phyloP scores from a whole-genome alignment of 2,888 invertebrate genomes.

The Rambutsinella grinnellia region DNA sequence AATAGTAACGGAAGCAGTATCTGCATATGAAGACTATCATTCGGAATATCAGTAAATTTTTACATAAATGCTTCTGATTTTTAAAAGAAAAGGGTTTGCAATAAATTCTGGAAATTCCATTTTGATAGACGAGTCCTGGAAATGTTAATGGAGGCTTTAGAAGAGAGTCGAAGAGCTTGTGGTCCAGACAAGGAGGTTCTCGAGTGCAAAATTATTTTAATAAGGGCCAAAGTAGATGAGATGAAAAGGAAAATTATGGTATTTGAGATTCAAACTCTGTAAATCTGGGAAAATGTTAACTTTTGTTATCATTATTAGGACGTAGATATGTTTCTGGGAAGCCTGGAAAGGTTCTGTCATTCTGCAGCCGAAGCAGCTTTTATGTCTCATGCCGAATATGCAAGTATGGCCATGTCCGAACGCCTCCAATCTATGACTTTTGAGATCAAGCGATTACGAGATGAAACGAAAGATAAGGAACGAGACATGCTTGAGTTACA shows the following conservation, averaged over 20 bases:
- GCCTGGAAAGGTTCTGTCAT: conserved; percentile 51
- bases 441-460: conserved; percentile 53
- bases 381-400: conserved; percentile 60
- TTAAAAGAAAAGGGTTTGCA: not conserved
- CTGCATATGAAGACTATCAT: conserved; percentile 62
- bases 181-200: conserved; percentile 53
- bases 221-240: conserved; percentile 54
- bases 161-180: conserved; percentile 50
- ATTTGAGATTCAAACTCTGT: not conserved
- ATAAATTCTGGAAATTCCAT: not conserved
- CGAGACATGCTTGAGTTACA: conserved; percentile 61
- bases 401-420: conserved; percentile 58
- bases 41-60: conserved; percentile 55
- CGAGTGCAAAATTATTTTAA: conserved; percentile 54
- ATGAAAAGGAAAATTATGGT: conserved; percentile 56
- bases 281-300: not conserved
- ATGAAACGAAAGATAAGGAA: conserved; percentile 53
- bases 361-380: conserved; percentile 60
- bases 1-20: conserved; percentile 52
- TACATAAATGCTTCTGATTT: not conserved
- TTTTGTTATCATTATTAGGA: conserved; percentile 36
- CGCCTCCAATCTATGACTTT: conserved; percentile 44
- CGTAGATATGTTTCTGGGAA: conserved; percentile 56
- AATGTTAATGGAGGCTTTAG: conserved; percentile 51
- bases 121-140: conserved; percentile 48